Evolutionary conservation across 2,888 invertebrate genomes (phyloP), one percentile per base, ranked within the genome.

Genomic region (Nemapogon koenigi): DNA sequence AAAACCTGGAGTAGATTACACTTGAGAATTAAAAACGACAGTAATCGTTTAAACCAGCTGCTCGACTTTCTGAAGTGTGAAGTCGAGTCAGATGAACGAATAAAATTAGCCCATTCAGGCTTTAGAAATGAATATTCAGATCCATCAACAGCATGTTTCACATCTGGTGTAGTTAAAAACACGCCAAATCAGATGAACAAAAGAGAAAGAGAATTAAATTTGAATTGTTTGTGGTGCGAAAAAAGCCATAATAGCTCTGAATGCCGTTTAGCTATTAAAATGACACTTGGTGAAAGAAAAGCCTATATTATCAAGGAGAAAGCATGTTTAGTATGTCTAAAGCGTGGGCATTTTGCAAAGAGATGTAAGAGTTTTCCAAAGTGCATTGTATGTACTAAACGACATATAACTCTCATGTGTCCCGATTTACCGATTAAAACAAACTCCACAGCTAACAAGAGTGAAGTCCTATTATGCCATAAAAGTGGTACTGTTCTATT

Each of bases 381-480:
- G 10, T 22, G 22, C 22, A 22, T 22, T 22, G 10, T 7, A 7
- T 22, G 22, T 28, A 28, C 7, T 7, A 28, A 28, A 28, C 28
- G 28, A n/a, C 28, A 28, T n/a, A n/a, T 28, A n/a, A 13, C 11
- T 28, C n/a, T 28, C 7, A 28, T 28, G 28, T 28, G 28, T 28
- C 28, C 28, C n/a, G 4, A 28, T n/a, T 28, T 28, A 28, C 4
- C 4, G 4, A 28, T 4, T 28, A 28, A 28, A n/a, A n/a, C n/a
- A n/a, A n/a, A n/a, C n/a, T n/a, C n/a, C n/a, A n/a, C n/a, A n/a
- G n/a, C n/a, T n/a, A n/a, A n/a, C n/a, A n/a, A n/a, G n/a, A n/a
- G n/a, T n/a, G n/a, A n/a, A n/a, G n/a, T n/a, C n/a, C 14, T 30
- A 4, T 30, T 30, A 10, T 14, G 30, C 15, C 30, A 32, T 15